Conservation (phyloP, 2,888 invertebrate species). For the Euzophera pinguis region DNA sequence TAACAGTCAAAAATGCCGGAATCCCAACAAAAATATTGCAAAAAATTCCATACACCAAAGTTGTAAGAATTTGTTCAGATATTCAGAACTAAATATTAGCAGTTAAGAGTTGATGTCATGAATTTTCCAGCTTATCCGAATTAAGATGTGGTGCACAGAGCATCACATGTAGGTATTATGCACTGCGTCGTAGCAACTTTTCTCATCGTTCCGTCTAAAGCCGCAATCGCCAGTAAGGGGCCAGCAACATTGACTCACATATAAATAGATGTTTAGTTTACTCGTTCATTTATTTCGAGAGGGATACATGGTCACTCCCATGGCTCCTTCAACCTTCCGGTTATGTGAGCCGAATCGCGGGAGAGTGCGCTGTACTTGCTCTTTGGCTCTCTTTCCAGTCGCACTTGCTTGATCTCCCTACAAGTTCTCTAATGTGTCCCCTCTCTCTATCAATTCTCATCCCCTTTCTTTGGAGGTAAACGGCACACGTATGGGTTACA, state of each 20-base stretch:
- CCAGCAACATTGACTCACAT: neutral
- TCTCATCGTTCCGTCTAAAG: slow-evolving; percentile 5
- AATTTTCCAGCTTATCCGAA: neutral
- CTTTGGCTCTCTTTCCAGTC: no score
- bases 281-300: no score
- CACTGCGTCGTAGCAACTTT: slow-evolving; percentile 1
- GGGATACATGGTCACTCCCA: no score
- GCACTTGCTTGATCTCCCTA: no score
- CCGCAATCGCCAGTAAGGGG: neutral
- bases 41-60: neutral
- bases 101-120: neutral
- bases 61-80: neutral
- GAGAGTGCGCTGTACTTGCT: no score
- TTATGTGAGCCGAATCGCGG: no score
- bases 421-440: no score
- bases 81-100: neutral
- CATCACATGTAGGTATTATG: neutral
- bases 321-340: no score
- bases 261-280: neutral
- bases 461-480: no score
- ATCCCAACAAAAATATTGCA: neutral
- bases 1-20: neutral
- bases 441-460: no score
- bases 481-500: no score
- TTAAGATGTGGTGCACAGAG: neutral